Evolutionary conservation across 2,888 invertebrate species (phyloP).

Genomic region (Dugesia japonica): DNA sequence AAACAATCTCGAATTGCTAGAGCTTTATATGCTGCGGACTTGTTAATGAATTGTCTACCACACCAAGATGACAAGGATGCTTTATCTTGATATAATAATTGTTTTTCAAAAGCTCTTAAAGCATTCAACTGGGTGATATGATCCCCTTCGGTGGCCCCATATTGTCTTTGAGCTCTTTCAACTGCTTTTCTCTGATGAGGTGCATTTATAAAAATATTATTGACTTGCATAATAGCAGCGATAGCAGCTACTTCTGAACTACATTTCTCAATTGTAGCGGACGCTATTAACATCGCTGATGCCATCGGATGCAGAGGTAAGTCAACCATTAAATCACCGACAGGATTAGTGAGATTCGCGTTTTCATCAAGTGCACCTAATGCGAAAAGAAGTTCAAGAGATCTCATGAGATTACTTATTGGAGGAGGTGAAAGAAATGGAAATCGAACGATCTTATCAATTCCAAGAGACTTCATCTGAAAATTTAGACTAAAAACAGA

Average conservation of each 20-base stretch:
- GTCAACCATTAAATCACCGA: constrained; percentile 73
- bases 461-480: constrained; percentile 79
- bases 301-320: constrained; percentile 71
- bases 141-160: constrained; percentile 73
- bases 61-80: constrained; percentile 25
- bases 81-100: background rate
- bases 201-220: constrained; percentile 66
- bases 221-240: constrained; percentile 80
- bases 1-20: background rate
- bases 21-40: background rate
- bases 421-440: constrained; percentile 58
- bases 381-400: constrained; percentile 71
- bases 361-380: constrained; percentile 48
- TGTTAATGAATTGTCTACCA: constrained; percentile 24
- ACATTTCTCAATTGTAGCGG: constrained; percentile 60
- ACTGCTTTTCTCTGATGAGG: constrained; percentile 49
- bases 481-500: constrained; percentile 57
- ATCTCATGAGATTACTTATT: constrained; percentile 65
- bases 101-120: constrained; percentile 53
- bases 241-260: constrained; percentile 76
- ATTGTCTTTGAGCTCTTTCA: constrained; percentile 58
- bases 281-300: constrained; percentile 64
- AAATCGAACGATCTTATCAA: constrained; percentile 74
- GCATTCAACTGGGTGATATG: constrained; percentile 73
- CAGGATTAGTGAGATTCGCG: constrained; percentile 61